Conservation (phyloP, 2,888 invertebrate species). For the Apotomis betuletana region DNA sequence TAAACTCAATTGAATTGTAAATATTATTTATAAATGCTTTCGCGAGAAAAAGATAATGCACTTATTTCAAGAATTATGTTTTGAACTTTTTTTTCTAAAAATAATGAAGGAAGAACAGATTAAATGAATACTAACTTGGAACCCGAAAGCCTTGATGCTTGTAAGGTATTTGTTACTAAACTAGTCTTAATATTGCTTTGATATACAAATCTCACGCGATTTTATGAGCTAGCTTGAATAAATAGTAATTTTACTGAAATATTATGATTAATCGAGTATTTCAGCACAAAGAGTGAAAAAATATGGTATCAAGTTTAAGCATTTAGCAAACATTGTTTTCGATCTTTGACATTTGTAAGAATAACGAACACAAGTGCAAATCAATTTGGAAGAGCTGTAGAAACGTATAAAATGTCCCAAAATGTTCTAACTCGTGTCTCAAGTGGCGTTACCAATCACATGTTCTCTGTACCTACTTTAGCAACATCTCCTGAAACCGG, state of each 20-base stretch:
- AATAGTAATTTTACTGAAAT: neutral
- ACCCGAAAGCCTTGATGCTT: too few relatives aligned
- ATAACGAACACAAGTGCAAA: neutral
- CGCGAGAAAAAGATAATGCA: constrained; percentile 5
- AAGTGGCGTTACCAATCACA: neutral
- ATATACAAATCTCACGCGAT: neutral
- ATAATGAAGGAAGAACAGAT: neutral
- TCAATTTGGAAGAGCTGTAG: neutral
- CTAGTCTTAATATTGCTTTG: constrained; percentile 9
- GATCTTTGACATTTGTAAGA: neutral
- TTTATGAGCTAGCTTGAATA: neutral
- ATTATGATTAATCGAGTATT: neutral
- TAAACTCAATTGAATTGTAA: neutral
- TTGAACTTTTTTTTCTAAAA: neutral
- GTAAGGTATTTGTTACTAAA: neutral
- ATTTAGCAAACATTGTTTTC: neutral
- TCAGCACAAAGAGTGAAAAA: too few relatives aligned
- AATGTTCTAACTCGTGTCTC: neutral
- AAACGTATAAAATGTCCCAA: constrained; percentile 8
- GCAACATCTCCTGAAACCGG: neutral
- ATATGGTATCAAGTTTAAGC: neutral
- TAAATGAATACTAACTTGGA: too few relatives aligned
- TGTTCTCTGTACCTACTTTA: too few relatives aligned
- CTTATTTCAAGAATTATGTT: neutral
- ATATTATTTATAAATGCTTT: constrained; percentile 27